Evolutionary conservation across 2,113 vertebrate species (phyloP), one percentile per base, ranked within the genome.

Genomic region (Oenanthe melanoleuca): DNA sequence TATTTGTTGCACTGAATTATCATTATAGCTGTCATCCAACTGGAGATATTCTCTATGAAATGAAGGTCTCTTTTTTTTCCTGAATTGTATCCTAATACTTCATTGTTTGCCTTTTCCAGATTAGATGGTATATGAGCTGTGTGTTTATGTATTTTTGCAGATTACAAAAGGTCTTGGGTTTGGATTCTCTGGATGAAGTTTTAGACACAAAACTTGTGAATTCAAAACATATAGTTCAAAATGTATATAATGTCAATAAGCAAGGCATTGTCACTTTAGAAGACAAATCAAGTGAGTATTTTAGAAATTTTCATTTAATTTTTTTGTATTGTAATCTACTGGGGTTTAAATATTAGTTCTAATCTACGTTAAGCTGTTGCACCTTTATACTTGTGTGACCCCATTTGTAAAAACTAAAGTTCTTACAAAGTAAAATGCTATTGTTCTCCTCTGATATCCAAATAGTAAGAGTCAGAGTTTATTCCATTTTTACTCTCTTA

Each of bases 191-290:
- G 93, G 97, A 98, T 69, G 98, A 98, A 70, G 96, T 99, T 40
- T 64, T 99, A 94, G 98, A 98, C 11, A 61, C 88, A 79, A 98
- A 98, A 85, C 93, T 97, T 84, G 91, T 98, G 67, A 98, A 97
- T 91, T 96, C 98, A 29, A 98, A 98, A 80, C 97, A 98, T 94
- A 98, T 99, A 71, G 87, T 99, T 64, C 97, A 98, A 93, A 99
- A 99, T 59, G 97, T 97, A 5, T 98, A 98, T 61, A 98, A 97
- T 72, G 97, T 98, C 73, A 98, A 98, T 97, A 98, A 98, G 55
- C 98, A 98, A 82, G 98, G 98, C 23, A 98, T 98, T 69, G 98
- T 98, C 53, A 97, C 97, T 80, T 97, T 99, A 50, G 98, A 98
- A 56, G 98, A 98, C 88, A 98, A 98, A 94, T 98, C 98, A 95